A percentile compares a stretch with the other conserved stretches of the same genome.
phyloP scores from a whole-genome alignment of 2,113 vertebrate genomes.

The Entomyzon cyanotis region DNA sequence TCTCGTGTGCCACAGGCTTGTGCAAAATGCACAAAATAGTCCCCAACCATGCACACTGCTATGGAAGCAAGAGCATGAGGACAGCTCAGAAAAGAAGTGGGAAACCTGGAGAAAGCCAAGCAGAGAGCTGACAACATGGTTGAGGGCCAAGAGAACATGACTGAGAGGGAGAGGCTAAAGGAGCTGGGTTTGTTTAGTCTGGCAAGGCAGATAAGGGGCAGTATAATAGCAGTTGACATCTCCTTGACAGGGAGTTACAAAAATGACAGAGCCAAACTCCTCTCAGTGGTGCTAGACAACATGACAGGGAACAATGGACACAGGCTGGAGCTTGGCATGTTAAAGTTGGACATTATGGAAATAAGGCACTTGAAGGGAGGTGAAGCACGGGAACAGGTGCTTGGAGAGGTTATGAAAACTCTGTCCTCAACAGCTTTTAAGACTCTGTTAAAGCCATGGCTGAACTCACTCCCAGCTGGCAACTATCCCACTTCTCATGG shows the following conservation, averaged over 20 bases:
- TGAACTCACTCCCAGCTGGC: neutral
- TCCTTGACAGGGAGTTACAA: conserved; percentile 24
- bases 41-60: fast-evolving
- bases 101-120: neutral
- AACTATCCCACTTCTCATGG: neutral
- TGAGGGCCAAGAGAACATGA: neutral
- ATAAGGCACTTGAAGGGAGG: neutral
- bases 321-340: neutral
- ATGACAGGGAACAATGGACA: neutral
- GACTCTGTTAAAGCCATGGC: neutral
- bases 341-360: neutral
- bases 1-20: neutral
- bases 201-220: conserved; percentile 20
- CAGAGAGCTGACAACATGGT: neutral
- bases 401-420: neutral
- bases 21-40: neutral
- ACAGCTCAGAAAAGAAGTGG: neutral
- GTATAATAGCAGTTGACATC: neutral
- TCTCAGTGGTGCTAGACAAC: neutral
- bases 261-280: neutral
- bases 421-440: neutral
- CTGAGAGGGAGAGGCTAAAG: conserved; percentile 9
- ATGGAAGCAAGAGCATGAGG: neutral
- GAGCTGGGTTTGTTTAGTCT: conserved; percentile 36
- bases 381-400: neutral